phyloP scores from a whole-genome alignment of 2,888 invertebrate species.

The Ethmia dodecea region DNA sequence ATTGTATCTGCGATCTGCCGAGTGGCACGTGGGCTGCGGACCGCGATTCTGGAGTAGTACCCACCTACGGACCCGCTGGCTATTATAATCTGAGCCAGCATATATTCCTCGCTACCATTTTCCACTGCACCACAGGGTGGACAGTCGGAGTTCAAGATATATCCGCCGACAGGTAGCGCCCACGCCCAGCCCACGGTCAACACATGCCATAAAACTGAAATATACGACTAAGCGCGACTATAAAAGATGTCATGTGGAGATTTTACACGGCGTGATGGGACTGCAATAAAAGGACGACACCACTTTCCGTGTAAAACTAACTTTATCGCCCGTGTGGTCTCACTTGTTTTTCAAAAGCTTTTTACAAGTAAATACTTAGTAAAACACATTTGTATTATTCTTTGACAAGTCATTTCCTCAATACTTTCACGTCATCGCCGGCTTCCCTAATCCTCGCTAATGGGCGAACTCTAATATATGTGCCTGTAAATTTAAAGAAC shows the following conservation, averaged over 20 bases:
- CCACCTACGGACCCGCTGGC: too few relatives aligned
- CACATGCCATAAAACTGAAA: conserved; percentile 56
- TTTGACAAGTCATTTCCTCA: conserved; percentile 53
- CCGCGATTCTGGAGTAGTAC: conserved; percentile 15
- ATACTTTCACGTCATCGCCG: conserved; percentile 52
- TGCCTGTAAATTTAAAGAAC: conserved; percentile 46
- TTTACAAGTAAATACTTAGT: background rate
- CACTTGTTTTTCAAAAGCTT: conserved; percentile 3
- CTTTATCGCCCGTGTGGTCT: conserved; percentile 10
- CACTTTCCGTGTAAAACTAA: conserved; percentile 5
- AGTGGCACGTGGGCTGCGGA: conserved; percentile 11
- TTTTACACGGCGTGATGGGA: conserved; percentile 51
- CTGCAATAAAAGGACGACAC: conserved; percentile 51
- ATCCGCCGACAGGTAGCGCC: conserved; percentile 53
- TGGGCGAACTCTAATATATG: conserved; percentile 58
- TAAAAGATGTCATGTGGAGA: conserved; percentile 60
- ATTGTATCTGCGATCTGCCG: conserved; percentile 65
- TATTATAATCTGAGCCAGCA: too few relatives aligned
- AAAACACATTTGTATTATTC: conserved; percentile 16
- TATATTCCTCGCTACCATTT: too few relatives aligned
- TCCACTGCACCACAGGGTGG: too few relatives aligned
- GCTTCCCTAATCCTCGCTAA: conserved; percentile 63
- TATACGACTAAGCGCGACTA: conserved; percentile 52
- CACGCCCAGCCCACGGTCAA: conserved; percentile 32
- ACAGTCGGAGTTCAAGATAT: too few relatives aligned